Conservation (phyloP, 2,113 vertebrate genomes). For the Megatriorchis doriae region DNA sequence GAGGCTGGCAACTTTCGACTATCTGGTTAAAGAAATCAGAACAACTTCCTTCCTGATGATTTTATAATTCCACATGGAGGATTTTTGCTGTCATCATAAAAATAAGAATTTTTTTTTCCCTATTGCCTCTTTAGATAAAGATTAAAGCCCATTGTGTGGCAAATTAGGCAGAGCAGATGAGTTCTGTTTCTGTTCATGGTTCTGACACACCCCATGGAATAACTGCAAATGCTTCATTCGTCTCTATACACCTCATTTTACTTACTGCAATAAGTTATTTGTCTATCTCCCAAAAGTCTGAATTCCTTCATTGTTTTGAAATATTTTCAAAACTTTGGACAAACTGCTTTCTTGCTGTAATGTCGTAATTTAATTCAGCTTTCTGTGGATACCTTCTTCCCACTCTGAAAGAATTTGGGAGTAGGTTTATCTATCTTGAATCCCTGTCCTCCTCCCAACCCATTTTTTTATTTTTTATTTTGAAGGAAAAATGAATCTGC, state of each 20-base stretch:
- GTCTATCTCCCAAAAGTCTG: not conserved
- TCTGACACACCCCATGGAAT: not conserved
- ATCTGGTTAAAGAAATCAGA: conserved; percentile 12
- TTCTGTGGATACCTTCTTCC: not conserved
- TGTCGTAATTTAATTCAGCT: not conserved
- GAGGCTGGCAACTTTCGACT: not conserved
- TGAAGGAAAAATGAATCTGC: not conserved
- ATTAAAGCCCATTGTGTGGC: not conserved
- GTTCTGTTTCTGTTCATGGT: not conserved
- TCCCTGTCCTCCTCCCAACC: not conserved
- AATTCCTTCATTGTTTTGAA: not conserved
- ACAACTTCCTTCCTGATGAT: not conserved
- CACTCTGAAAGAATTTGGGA: not conserved
- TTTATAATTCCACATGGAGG: not conserved
- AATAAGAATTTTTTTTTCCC: not conserved
- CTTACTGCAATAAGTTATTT: not conserved
- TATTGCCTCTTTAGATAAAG: not conserved
- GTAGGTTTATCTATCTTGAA: not conserved
- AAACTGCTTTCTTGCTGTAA: not conserved
- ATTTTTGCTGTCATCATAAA: not conserved
- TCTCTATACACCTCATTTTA: not conserved
- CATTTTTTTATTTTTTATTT: not conserved
- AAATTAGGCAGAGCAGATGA: not conserved
- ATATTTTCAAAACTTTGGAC: not conserved
- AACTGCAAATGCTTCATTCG: not conserved